Evolutionary conservation across 2,113 vertebrate genomes (phyloP).

Genomic region (Cavia porcellus): DNA sequence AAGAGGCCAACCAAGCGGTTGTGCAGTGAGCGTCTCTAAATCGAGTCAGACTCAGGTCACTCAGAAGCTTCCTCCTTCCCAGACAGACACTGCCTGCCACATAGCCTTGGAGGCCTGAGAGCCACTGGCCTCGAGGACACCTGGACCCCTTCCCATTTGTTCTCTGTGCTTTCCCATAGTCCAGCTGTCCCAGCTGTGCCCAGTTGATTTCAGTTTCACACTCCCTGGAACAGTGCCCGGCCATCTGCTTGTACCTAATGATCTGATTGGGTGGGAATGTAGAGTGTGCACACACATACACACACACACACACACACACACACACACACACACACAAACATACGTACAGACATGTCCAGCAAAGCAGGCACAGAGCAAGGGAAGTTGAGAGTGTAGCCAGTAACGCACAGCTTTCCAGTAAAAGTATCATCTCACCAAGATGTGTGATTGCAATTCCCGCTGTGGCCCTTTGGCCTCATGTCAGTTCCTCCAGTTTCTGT

Average conservation of each 20-base stretch:
- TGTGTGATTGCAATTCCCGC: neutral
- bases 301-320: too few relatives aligned
- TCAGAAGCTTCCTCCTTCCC: neutral
- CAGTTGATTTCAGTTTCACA: too few relatives aligned
- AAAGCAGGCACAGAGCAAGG: too few relatives aligned
- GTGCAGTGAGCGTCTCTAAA: neutral
- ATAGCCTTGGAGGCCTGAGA: neutral
- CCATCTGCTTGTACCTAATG: neutral
- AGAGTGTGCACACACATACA: too few relatives aligned
- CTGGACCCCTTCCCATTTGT: too few relatives aligned
- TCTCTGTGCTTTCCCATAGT: neutral
- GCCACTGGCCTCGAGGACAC: too few relatives aligned
- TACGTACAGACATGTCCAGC: neutral
- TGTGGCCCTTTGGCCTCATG: neutral
- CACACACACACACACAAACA: too few relatives aligned
- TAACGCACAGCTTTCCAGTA: neutral
- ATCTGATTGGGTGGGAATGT: neutral
- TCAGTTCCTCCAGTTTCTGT: neutral
- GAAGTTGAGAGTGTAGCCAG: too few relatives aligned
- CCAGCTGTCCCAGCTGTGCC: neutral
- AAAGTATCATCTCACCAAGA: conserved; percentile 3
- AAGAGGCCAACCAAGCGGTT: neutral
- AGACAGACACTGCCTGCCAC: too few relatives aligned
- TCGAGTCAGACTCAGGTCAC: neutral
- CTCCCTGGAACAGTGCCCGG: fast-evolving